Conservation (phyloP, 2,888 invertebrate species). For the Phyllotreta striolata region DNA sequence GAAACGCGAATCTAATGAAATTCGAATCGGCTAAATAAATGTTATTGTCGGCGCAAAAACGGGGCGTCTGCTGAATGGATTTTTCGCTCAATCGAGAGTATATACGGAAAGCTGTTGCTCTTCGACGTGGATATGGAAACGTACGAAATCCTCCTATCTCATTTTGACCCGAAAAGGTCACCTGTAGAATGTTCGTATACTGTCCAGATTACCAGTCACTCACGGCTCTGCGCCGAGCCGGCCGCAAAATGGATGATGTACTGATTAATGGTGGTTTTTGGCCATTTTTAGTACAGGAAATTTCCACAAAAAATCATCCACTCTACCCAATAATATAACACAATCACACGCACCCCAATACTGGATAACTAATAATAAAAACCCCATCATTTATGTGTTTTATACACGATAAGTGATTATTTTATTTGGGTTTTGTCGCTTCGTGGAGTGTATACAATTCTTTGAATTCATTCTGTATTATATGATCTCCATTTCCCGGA, state of each 20-base stretch:
- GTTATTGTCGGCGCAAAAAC: no score
- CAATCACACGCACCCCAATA: no score
- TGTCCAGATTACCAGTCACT: slow-evolving; percentile 16
- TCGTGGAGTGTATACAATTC: no score
- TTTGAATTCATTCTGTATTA: no score
- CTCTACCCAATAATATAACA: no score
- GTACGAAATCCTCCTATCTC: slow-evolving; percentile 3
- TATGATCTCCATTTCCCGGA: not conserved
- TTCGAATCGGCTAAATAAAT: no score
- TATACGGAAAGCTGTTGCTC: slow-evolving; percentile 26
- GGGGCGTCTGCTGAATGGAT: no score
- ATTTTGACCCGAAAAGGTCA: slow-evolving; percentile 20
- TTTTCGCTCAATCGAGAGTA: not conserved
- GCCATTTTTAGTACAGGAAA: not conserved
- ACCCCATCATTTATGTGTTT: no score
- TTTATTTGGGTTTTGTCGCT: no score
- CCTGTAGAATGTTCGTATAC: slow-evolving; percentile 29
- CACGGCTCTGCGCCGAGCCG: slow-evolving; percentile 3
- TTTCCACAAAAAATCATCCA: not conserved
- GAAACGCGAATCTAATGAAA: no score
- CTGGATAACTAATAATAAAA: no score
- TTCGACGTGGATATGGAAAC: slow-evolving; percentile 4
- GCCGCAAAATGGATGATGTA: slow-evolving; percentile 20
- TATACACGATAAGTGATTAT: no score
- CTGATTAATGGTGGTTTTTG: slow-evolving; percentile 28